Percentiles rank a stretch among this genome's conserved stretches.
These are phyloP conservation scores for Patella caerulea DNA, from an alignment of 2,888 invertebrate species.

Conservation along the genomic window DNA sequence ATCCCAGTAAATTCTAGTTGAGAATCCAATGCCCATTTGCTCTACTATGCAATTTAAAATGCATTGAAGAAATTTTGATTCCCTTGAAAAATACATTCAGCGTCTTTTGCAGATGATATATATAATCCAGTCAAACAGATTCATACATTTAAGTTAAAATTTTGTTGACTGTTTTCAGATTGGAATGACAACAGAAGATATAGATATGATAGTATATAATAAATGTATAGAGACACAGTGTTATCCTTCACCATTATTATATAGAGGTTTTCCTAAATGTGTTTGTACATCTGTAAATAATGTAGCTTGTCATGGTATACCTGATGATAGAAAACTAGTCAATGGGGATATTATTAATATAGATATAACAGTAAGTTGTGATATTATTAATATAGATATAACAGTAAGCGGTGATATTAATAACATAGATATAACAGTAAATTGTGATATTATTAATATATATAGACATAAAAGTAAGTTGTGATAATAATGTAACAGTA, in stretches of 20 bases:
- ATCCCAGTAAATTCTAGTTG: too few species aligned
- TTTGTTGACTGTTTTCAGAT: conserved; percentile 39
- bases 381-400: too few species aligned
- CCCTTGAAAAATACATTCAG: neutral
- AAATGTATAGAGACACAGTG: conserved; percentile 81
- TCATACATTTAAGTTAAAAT: neutral
- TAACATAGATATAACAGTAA: conserved; percentile 63
- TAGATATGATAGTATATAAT: conserved; percentile 84
- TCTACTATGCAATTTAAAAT: too few species aligned
- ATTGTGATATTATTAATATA: too few species aligned
- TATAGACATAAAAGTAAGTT: too few species aligned
- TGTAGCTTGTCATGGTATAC: conserved; percentile 93
- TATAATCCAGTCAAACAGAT: neutral
- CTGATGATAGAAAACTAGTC: conserved; percentile 81
- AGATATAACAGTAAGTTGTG: conserved; percentile 85
- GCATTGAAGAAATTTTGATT: too few species aligned
- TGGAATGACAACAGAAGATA: conserved; percentile 87
- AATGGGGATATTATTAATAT: conserved; percentile 93
- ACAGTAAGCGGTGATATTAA: conserved; percentile 71
- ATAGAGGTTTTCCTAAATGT: conserved; percentile 88
- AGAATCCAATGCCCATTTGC: too few species aligned
- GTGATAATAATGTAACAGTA: too few species aligned
- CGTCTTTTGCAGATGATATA: neutral
- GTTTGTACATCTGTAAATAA: conserved; percentile 93
- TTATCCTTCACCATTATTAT: conserved; percentile 91